These are phyloP conservation scores for Schizotus pectinicornis DNA, from an alignment of 2,888 invertebrate species.

Conservation along the genomic window DNA sequence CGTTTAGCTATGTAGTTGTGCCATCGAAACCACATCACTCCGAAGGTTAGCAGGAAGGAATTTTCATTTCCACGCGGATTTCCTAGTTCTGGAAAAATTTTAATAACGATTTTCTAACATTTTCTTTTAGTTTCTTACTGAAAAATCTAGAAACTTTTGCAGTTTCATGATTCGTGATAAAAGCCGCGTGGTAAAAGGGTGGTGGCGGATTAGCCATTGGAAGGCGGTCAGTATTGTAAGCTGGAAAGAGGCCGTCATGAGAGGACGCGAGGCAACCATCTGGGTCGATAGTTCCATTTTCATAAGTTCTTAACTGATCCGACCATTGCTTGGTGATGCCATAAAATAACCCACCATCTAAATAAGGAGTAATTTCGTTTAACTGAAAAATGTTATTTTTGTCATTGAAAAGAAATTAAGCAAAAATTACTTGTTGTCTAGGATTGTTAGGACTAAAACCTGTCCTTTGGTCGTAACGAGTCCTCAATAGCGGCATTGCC, in stretches of 20 bases:
- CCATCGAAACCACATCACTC: conserved; percentile 64
- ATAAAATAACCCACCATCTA: conserved; percentile 68
- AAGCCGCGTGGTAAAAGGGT: conserved; percentile 59
- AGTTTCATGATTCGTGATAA: conserved; percentile 54
- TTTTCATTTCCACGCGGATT: conserved; percentile 64
- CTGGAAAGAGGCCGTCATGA: conserved; percentile 60
- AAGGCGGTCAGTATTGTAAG: conserved; percentile 59
- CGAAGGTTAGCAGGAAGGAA: conserved; percentile 62
- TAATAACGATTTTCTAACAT: conserved; percentile 30
- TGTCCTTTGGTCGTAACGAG: conserved; percentile 62
- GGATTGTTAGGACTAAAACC: conserved; percentile 67
- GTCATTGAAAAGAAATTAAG: not conserved
- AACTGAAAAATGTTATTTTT: conserved; percentile 55
- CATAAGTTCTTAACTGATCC: conserved; percentile 61
- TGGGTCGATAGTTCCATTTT: conserved; percentile 59
- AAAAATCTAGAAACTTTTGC: conserved; percentile 62
- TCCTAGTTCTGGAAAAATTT: conserved; percentile 57
- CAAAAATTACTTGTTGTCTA: conserved; percentile 62
- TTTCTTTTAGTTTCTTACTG: conserved; percentile 55
- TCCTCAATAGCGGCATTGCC: conserved; percentile 62
- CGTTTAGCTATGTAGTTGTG: conserved; percentile 60
- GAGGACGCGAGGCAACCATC: conserved; percentile 59
- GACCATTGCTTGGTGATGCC: conserved; percentile 66
- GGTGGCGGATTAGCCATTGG: conserved; percentile 67
- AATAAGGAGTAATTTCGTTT: conserved; percentile 67